A percentile compares a stretch with the other conserved stretches of the same genome.
These are phyloP conservation scores for Drosophila atripex DNA, from an alignment of 2,888 invertebrate genomes.

Conservation along the genomic window DNA sequence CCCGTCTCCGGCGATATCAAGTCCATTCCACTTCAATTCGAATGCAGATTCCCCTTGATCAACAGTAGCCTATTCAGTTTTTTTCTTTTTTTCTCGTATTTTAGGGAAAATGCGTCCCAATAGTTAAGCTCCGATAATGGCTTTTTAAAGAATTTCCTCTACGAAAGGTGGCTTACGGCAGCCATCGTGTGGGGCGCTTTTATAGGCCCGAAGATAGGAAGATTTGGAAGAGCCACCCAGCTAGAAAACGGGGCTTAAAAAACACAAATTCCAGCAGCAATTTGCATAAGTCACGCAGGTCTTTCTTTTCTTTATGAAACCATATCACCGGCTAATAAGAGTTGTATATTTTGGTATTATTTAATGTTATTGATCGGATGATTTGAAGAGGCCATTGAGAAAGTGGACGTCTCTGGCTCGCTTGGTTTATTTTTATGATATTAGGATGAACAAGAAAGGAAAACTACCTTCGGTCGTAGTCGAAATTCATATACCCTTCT, in stretches of 20 bases:
- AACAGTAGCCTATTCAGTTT: constrained; percentile 64
- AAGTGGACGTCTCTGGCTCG: neutral
- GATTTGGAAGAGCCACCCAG: constrained; percentile 59
- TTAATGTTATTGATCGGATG: constrained; percentile 38
- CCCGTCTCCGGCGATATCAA: constrained; percentile 43
- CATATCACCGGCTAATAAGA: constrained; percentile 38
- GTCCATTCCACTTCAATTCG: constrained; percentile 52
- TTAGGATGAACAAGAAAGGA: too few relatives aligned
- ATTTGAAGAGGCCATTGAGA: constrained; percentile 4
- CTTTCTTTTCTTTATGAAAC: constrained; percentile 22
- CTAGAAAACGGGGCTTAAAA: constrained; percentile 54
- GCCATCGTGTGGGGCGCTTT: constrained; percentile 63
- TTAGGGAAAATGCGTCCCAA: constrained; percentile 53
- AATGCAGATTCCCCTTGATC: constrained; percentile 48
- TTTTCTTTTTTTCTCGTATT: constrained; percentile 6
- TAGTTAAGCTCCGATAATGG: constrained; percentile 72
- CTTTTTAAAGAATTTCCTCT: constrained; percentile 70
- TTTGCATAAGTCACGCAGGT: constrained; percentile 55
- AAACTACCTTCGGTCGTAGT: too few relatives aligned
- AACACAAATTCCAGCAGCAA: constrained; percentile 37
- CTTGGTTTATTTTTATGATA: neutral
- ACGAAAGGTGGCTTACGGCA: constrained; percentile 42
- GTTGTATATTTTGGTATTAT: constrained; percentile 44
- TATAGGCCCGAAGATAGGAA: constrained; percentile 1
- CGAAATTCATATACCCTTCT: too few relatives aligned